Percentiles rank a stretch among this genome's conserved stretches.
Conservation (phyloP, 2,797 vertebrate species). For the Xyrichtys novacula region DNA sequence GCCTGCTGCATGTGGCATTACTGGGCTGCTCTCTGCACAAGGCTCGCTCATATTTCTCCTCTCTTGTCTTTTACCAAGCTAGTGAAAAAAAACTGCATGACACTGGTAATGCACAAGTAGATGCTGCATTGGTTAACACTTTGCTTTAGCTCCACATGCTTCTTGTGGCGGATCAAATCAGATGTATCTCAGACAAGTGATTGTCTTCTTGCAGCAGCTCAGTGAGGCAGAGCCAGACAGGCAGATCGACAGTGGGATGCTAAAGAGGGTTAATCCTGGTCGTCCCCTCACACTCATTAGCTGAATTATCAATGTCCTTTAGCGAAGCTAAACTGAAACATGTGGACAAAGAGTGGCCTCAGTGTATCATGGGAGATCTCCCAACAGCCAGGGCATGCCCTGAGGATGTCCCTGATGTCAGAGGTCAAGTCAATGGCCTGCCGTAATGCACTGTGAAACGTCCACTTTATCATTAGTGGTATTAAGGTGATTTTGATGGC, state of each 20-base stretch:
- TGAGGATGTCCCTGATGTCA: slow-evolving; percentile 83
- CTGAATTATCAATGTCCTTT: slow-evolving; percentile 88
- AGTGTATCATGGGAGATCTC: slow-evolving; percentile 74
- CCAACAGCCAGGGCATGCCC: slow-evolving; percentile 60
- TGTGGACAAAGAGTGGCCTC: slow-evolving; percentile 83
- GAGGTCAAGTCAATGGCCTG: slow-evolving; percentile 92
- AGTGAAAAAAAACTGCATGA: slow-evolving; percentile 11
- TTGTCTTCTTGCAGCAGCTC: slow-evolving; percentile 53
- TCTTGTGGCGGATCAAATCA: slow-evolving; percentile 22
- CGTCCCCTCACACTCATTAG: slow-evolving; percentile 88
- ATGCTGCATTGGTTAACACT: slow-evolving; percentile 1
- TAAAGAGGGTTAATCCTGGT: slow-evolving; percentile 90
- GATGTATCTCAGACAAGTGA: slow-evolving; percentile 65
- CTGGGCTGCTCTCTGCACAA: slow-evolving; percentile 45
- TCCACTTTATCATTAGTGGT: slow-evolving; percentile 86
- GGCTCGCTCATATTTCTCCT: slow-evolving; percentile 35
- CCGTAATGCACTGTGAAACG: slow-evolving; percentile 91
- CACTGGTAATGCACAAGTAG: not conserved
- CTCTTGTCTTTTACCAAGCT: slow-evolving; percentile 25
- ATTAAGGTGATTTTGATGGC: slow-evolving; percentile 37
- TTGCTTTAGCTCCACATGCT: slow-evolving; percentile 22
- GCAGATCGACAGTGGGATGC: slow-evolving; percentile 73
- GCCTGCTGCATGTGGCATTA: slow-evolving; percentile 65
- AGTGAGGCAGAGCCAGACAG: slow-evolving; percentile 55
- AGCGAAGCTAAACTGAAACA: slow-evolving; percentile 84